A percentile compares a stretch with the other conserved stretches of the same genome.
Evolutionary conservation across 2,797 vertebrate species (phyloP).

Genomic region (Leptodactylus fallax): DNA sequence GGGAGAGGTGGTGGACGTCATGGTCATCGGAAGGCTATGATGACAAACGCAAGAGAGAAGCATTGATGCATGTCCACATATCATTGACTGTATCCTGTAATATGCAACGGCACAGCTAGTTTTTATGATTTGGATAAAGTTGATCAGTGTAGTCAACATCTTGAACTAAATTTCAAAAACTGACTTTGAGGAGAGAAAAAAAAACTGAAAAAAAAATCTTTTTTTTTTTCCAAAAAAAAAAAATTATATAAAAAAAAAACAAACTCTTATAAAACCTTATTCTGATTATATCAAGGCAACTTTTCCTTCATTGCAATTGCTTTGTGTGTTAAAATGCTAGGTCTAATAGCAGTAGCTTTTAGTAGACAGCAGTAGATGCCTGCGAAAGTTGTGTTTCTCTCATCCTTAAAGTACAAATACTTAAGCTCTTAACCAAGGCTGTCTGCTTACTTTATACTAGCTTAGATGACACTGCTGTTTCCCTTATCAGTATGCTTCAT

Average conservation of each 20-base stretch:
- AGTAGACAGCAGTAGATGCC: slow-evolving; percentile 99
- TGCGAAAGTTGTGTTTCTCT: slow-evolving; percentile 95
- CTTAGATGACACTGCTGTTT: slow-evolving; percentile 92
- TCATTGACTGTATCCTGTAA: slow-evolving; percentile 99
- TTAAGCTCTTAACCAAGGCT: slow-evolving; percentile 85
- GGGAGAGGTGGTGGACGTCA: slow-evolving; percentile 98
- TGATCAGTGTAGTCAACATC: slow-evolving; percentile 98
- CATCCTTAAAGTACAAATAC: slow-evolving; percentile 91
- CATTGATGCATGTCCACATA: slow-evolving; percentile 98
- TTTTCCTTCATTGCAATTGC: slow-evolving; percentile 99
- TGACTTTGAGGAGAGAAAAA: slow-evolving; percentile 89
- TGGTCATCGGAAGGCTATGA: slow-evolving; percentile 99
- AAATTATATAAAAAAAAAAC: slow-evolving; percentile 77
- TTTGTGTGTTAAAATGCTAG: slow-evolving; percentile 99
- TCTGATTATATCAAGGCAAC: slow-evolving; percentile 99
- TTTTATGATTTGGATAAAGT: slow-evolving; percentile 99
- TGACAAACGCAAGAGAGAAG: slow-evolving; percentile 83
- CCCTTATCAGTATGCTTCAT: slow-evolving; percentile 99
- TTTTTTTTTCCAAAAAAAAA: slow-evolving; percentile 64
- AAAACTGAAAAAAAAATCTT: slow-evolving; percentile 89
- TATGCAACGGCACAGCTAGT: slow-evolving; percentile 99
- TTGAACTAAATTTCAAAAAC: slow-evolving; percentile 95
- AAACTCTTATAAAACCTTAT: slow-evolving; percentile 92
- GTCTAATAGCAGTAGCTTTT: slow-evolving; percentile 99
- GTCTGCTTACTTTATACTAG: slow-evolving; percentile 88